Conservation (phyloP, 1,140 invertebrate genomes). For the Pararge aegeria region DNA sequence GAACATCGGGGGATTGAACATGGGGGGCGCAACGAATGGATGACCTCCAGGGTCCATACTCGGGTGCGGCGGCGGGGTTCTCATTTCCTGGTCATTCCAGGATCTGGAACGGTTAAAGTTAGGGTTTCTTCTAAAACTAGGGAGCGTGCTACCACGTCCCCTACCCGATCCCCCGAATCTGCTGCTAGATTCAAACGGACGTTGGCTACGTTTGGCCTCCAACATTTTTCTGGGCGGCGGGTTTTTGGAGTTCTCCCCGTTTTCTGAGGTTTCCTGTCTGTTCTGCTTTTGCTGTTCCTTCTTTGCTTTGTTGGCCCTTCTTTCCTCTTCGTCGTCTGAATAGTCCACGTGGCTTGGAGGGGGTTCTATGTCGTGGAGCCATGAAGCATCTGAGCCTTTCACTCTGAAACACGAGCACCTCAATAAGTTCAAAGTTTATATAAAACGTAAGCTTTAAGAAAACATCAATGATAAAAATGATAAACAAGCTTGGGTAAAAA, state of each 20-base stretch:
- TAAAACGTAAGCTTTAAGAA: too few relatives aligned
- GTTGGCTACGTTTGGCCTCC: conserved; percentile 48
- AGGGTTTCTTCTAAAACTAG: conserved; percentile 45
- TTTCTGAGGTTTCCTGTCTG: conserved; percentile 33
- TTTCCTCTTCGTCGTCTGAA: conserved; percentile 94
- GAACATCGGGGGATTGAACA: conserved; percentile 28
- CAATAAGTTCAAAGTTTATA: too few relatives aligned
- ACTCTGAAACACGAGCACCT: conserved; percentile 74
- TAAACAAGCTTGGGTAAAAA: too few relatives aligned
- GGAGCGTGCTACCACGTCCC: conserved; percentile 45
- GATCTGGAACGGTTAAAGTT: conserved; percentile 33
- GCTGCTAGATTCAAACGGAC: conserved; percentile 61
- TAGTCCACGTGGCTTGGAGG: conserved; percentile 86
- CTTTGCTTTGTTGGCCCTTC: conserved; percentile 66
- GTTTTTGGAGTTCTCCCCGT: conserved; percentile 55
- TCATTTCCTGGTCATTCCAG: conserved; percentile 39
- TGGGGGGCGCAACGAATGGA: conserved; percentile 38
- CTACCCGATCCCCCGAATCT: conserved; percentile 61
- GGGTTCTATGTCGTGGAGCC: conserved; percentile 90
- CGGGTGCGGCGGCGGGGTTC: conserved; percentile 49
- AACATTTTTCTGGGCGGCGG: conserved; percentile 37
- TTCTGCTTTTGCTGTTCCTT: conserved; percentile 54
- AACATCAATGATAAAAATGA: too few relatives aligned
- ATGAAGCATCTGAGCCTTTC: conserved; percentile 91
- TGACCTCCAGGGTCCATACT: conserved; percentile 29